These are phyloP conservation scores for Myotis davidii DNA, from an alignment of 2,113 vertebrate species.

Conservation along the genomic window DNA sequence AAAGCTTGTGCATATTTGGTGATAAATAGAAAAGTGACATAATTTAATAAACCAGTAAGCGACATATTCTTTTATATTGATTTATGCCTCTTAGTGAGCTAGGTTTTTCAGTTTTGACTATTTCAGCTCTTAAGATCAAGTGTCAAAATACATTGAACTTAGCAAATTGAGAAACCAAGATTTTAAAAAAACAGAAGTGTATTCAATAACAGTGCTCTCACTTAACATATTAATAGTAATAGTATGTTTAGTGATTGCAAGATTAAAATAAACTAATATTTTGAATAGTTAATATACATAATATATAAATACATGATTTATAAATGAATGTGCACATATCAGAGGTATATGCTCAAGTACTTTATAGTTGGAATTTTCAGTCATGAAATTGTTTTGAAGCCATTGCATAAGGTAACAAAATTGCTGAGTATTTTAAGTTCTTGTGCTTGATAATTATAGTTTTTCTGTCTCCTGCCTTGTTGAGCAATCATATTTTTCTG, in stretches of 20 bases:
- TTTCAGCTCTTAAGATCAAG: neutral
- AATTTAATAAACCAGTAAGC: neutral
- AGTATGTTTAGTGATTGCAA: constrained; percentile 17
- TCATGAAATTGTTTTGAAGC: neutral
- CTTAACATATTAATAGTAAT: neutral
- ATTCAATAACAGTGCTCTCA: constrained; percentile 3
- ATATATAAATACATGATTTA: neutral
- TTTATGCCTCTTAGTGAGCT: neutral
- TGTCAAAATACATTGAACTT: constrained; percentile 9
- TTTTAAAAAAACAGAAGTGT: constrained; percentile 6
- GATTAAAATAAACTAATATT: constrained; percentile 26
- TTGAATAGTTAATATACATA: neutral
- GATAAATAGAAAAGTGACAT: neutral
- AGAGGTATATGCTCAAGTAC: neutral
- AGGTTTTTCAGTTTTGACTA: constrained; percentile 26
- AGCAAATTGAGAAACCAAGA: neutral
- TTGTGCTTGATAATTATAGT: neutral
- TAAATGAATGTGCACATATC: neutral
- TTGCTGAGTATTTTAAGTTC: constrained; percentile 38
- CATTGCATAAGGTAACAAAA: neutral
- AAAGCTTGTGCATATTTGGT: neutral
- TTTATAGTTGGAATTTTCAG: neutral
- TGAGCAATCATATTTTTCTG: neutral
- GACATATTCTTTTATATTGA: neutral
- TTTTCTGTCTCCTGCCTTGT: neutral